Evolutionary conservation across 2,797 vertebrate species (phyloP).

Genomic region (Coendou prehensilis): DNA sequence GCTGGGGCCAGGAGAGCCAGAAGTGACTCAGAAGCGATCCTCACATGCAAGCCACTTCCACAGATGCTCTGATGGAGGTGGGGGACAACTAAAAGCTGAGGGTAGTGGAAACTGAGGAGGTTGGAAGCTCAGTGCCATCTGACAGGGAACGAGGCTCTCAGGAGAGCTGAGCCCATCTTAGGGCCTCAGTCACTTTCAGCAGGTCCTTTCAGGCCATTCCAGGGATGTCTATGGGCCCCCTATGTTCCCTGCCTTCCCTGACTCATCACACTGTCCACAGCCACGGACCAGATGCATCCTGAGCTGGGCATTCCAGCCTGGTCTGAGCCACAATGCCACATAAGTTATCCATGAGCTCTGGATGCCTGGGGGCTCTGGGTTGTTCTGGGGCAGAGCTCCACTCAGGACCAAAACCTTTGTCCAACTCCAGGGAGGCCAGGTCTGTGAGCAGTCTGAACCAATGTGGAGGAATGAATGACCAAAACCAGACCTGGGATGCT

Average conservation of each 20-base stretch:
- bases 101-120: not conserved
- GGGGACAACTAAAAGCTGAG: not conserved
- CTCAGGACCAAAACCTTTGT: not conserved
- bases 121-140: not conserved
- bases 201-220: not conserved
- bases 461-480: too few species aligned
- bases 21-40: not conserved
- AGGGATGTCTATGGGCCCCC: not conserved
- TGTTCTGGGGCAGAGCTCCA: not conserved
- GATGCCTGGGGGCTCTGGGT: too few species aligned
- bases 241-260: not conserved
- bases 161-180: not conserved
- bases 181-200: not conserved
- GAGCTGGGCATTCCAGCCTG: not conserved
- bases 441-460: not conserved
- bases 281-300: not conserved
- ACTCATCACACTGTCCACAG: not conserved
- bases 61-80: not conserved
- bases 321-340: fast-evolving
- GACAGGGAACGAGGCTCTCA: fast-evolving
- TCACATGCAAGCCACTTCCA: not conserved
- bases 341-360: not conserved
- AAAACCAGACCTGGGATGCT: not conserved
- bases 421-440: not conserved
- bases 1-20: not conserved